Percentiles rank a stretch among this genome's conserved stretches.
phyloP scores from a whole-genome alignment of 2,888 invertebrate species.

The Dilophus febrilis region DNA sequence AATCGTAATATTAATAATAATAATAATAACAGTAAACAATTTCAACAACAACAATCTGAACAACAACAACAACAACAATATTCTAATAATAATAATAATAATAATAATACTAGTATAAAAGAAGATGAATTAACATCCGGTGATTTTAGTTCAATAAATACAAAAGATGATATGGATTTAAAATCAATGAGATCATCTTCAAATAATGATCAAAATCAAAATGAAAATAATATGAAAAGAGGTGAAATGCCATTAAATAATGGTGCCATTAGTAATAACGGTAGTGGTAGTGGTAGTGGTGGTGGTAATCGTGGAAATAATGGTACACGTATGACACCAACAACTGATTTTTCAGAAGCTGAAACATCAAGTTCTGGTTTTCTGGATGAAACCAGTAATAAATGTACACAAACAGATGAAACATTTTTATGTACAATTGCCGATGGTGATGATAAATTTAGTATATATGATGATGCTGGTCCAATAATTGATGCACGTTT shows the following conservation, averaged over 20 bases:
- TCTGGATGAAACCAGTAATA: constrained; percentile 69
- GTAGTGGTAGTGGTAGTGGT: background rate
- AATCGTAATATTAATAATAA: no score
- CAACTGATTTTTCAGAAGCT: constrained; percentile 68
- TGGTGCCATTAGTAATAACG: no score
- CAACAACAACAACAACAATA: background rate
- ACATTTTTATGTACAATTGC: constrained; percentile 70
- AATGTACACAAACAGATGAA: constrained; percentile 73
- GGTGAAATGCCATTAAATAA: no score
- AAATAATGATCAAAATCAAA: no score
- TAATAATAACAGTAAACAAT: constrained; percentile 34
- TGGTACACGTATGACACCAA: constrained; percentile 43
- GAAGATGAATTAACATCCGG: constrained; percentile 63
- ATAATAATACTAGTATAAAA: constrained; percentile 34
- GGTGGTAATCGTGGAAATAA: constrained; percentile 34
- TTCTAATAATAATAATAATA: constrained; percentile 12
- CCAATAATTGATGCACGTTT: constrained; percentile 67
- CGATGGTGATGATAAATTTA: constrained; percentile 71
- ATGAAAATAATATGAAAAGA: constrained; percentile 21
- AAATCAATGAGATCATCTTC: no score
- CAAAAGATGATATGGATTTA: constrained; percentile 42
- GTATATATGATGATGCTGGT: constrained; percentile 64
- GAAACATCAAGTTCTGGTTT: constrained; percentile 74
- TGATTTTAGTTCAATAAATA: constrained; percentile 47
- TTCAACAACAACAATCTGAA: constrained; percentile 15